These are phyloP conservation scores for Apostichopus californicus DNA, from an alignment of 35 echinoderm and acorn worm genomes.

Conservation along the genomic window DNA sequence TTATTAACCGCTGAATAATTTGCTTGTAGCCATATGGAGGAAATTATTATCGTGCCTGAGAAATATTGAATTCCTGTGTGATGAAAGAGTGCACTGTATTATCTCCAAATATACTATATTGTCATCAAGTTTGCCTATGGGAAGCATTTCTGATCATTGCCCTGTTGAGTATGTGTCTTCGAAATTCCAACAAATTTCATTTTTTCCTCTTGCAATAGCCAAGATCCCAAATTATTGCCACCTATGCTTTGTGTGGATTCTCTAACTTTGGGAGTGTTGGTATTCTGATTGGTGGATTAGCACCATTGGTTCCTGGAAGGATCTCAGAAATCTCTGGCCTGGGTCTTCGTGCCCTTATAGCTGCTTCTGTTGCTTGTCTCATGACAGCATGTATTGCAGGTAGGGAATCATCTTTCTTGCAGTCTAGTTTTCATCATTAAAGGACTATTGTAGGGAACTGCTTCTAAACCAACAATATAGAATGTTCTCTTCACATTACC, in stretches of 20 bases:
- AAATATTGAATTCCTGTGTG: background rate
- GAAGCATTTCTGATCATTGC: background rate
- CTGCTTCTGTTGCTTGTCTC: constrained; percentile 47
- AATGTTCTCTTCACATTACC: background rate
- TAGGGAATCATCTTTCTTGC: background rate
- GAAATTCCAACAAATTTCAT: background rate
- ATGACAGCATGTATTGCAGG: constrained; percentile 63
- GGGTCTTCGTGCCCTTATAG: constrained; percentile 37
- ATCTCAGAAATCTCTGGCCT: constrained; percentile 36
- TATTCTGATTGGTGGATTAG: constrained; percentile 47
- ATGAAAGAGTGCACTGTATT: background rate
- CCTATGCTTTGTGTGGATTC: constrained; percentile 59
- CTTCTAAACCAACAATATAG: background rate
- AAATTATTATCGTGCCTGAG: background rate
- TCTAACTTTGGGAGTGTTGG: constrained; percentile 58
- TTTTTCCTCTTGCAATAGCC: constrained; percentile 3
- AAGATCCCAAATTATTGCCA: constrained; percentile 57
- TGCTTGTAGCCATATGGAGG: background rate
- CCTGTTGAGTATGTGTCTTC: no score
- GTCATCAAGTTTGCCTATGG: background rate
- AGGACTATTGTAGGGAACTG: background rate
- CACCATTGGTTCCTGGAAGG: constrained; percentile 47
- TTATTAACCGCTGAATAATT: no score
- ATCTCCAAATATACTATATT: background rate
- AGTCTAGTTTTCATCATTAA: background rate